phyloP scores from a whole-genome alignment of 1,140 invertebrate genomes.

The Trachymyrmex cornetzi region DNA sequence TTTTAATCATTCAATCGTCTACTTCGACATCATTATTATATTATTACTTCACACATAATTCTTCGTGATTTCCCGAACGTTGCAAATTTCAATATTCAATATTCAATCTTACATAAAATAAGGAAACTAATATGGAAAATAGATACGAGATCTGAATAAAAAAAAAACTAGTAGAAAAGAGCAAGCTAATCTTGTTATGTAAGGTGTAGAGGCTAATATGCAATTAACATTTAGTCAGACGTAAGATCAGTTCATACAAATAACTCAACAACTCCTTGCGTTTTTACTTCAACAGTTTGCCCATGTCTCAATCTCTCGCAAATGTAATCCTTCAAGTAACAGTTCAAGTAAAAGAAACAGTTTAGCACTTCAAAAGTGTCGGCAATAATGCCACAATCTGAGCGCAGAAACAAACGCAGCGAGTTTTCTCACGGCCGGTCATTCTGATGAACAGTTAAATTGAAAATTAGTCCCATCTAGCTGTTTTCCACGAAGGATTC shows the following conservation, averaged over 20 bases:
- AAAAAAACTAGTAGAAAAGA: neutral
- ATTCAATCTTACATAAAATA: constrained; percentile 40
- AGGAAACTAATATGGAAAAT: constrained; percentile 12
- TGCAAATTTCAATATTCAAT: constrained; percentile 53
- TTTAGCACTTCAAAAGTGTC: constrained; percentile 14
- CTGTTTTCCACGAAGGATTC: constrained; percentile 35
- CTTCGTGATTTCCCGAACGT: neutral
- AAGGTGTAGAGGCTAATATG: neutral
- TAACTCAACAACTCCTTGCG: neutral
- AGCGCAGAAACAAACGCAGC: constrained; percentile 27
- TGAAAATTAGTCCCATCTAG: constrained; percentile 60
- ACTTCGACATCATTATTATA: constrained; percentile 24
- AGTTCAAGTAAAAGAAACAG: constrained; percentile 28
- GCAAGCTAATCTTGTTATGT: constrained; percentile 4
- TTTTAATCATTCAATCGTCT: constrained; percentile 25
- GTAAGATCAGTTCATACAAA: neutral
- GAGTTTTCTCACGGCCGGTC: constrained; percentile 10
- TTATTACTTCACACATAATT: constrained; percentile 17
- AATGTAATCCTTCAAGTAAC: constrained; percentile 32
- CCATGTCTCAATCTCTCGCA: neutral
- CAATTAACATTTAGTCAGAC: constrained; percentile 25
- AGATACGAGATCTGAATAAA: neutral
- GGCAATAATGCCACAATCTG: constrained; percentile 44
- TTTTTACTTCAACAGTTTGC: neutral
- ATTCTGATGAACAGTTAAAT: constrained; percentile 49